Evolutionary conservation across 2,113 vertebrate species (phyloP).

Genomic region (Phyllostomus discolor): DNA sequence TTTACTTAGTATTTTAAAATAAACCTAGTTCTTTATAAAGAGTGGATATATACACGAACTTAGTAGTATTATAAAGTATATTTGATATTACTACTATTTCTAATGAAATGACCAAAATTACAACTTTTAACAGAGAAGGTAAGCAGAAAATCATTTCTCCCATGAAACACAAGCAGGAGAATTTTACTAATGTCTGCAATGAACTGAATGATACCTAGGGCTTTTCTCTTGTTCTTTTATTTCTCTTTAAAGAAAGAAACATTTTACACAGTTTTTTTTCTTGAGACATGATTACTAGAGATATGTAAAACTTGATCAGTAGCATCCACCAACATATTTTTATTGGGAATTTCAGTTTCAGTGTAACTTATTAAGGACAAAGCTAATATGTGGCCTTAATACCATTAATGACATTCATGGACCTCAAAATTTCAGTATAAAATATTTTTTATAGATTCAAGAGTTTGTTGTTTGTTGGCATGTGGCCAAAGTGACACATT

Average conservation of each 20-base stretch:
- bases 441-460: constrained; percentile 14
- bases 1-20: background rate
- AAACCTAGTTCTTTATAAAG: background rate
- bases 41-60: background rate
- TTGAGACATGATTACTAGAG: background rate
- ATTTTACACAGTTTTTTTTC: background rate
- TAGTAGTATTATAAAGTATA: background rate
- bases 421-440: background rate
- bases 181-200: background rate
- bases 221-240: background rate
- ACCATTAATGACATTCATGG: background rate
- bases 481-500: background rate
- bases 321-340: background rate
- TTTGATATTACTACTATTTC: background rate
- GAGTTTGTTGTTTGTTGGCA: constrained; percentile 33
- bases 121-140: background rate
- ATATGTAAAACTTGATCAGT: background rate
- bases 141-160: background rate
- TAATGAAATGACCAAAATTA: background rate
- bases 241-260: constrained; percentile 13
- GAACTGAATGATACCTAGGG: background rate
- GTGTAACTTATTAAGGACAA: background rate
- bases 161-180: background rate
- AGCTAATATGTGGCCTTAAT: background rate
- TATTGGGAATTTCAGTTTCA: background rate